Evolutionary conservation across 2,113 vertebrate species (phyloP).

Genomic region (Dinomys branickii): DNA sequence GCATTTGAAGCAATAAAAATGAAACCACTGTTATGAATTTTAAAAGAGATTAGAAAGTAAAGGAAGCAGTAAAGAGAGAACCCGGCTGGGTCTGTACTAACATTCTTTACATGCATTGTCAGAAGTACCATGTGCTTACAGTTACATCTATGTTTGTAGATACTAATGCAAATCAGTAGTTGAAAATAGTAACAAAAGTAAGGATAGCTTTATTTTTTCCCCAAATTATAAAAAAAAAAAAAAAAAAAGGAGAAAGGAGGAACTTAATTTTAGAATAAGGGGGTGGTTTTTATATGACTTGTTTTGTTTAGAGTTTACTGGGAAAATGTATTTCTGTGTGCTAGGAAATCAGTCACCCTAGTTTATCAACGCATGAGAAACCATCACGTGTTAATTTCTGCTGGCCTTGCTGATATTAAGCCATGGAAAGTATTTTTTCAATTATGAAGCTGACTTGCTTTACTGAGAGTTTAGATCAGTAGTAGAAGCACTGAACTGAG

Average conservation of each 20-base stretch:
- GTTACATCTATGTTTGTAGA: not conserved
- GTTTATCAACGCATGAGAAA: conserved; percentile 56
- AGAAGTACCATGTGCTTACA: not conserved
- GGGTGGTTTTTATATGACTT: not conserved
- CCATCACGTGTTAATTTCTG: conserved; percentile 68
- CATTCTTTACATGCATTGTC: not conserved
- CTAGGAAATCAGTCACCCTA: conserved; percentile 46
- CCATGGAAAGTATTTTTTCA: conserved; percentile 63
- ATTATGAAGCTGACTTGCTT: conserved; percentile 63
- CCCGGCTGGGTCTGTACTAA: not conserved
- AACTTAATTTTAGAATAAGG: conserved; percentile 30
- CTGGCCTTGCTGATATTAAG: conserved; percentile 56
- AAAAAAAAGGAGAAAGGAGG: not conserved
- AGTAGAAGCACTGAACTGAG: conserved; percentile 58
- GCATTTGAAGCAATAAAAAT: not conserved
- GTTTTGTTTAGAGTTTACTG: not conserved
- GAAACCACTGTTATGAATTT: not conserved
- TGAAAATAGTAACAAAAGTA: conserved; percentile 39
- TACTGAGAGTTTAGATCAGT: conserved; percentile 57
- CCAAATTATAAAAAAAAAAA: not conserved
- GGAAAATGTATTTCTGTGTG: conserved; percentile 32
- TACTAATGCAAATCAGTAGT: not conserved
- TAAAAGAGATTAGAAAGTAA: not conserved
- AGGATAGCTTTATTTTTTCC: not conserved
- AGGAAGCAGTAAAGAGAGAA: not conserved